Conservation (phyloP, 2,113 vertebrate species). For the Petrocephalus zakoni region DNA sequence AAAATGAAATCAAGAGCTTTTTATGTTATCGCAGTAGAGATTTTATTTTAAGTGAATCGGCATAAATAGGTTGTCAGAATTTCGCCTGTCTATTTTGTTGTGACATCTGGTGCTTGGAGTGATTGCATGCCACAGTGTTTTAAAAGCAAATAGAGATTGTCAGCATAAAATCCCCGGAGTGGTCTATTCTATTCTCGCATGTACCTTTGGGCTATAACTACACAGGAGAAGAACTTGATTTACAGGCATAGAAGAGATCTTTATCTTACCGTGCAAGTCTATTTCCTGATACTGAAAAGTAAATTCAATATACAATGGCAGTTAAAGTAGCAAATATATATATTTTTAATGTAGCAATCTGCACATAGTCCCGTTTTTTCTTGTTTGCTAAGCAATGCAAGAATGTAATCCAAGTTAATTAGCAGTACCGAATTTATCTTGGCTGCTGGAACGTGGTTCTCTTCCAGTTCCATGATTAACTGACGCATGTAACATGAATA, state of each 20-base stretch:
- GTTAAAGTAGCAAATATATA: background rate
- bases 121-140: background rate
- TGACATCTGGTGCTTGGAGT: background rate
- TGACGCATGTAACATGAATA: background rate
- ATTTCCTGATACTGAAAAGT: background rate
- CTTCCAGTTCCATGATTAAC: background rate
- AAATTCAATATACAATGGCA: background rate
- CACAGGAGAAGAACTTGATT: background rate
- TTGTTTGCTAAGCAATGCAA: background rate
- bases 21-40: background rate
- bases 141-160: slow-evolving; percentile 1
- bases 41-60: background rate
- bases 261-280: background rate
- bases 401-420: background rate
- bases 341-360: background rate
- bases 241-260: background rate
- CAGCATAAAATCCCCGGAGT: background rate
- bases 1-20: background rate
- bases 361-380: background rate
- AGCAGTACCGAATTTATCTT: background rate
- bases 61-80: background rate
- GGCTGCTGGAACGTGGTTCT: background rate
- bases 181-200: background rate
- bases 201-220: background rate
- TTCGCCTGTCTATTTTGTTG: background rate